Evolutionary conservation across 2,888 invertebrate genomes (phyloP), one percentile per base, ranked within the genome.

Genomic region (Pardosa pseudoannulata): DNA sequence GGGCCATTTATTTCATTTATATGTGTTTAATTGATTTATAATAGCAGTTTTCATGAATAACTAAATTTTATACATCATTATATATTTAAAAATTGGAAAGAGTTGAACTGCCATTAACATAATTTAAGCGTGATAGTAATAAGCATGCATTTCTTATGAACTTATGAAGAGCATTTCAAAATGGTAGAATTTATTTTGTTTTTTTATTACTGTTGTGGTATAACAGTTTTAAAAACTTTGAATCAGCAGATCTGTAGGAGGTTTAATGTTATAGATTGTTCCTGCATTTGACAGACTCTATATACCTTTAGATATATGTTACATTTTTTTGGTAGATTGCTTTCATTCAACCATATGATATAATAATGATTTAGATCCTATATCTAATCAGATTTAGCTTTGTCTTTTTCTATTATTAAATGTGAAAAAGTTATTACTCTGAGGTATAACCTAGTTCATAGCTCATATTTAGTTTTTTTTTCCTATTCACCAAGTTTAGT

Each of bases 321-420:
- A 70, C 76, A 83, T 83, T 83, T 76, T 83, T n/a, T 83, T 75
- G 64, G 76, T 83, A 83, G 82, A 71, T 50, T 64, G 46, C 82
- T 83, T 83, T 83, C 71, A 76, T 83, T 65, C 31, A 36, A 50
- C 62, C 28, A 62, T 50, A 62, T 46, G 70, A 50, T 46, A 72
- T 65, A 32, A n/a, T 19, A 19, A 19, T 67, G 11, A 67, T 67
- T 67, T 67, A 67, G 67, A 19, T 36, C 29, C 32, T 72, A 39
- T 79, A 72, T 64, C 27, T 67, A 65, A 79, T 28, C 11, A 46
- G 16, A 65, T 79, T 36, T 28, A 31, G 70, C 32, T 71, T 28
- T 71, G 56, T 79, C 71, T 72, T 39, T 78, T 79, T 78, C 62
- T 79, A 72, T 70, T 71, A 62, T 62, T 72, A 29, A 32, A 36